Evolutionary conservation across 2,888 invertebrate species (phyloP), one percentile per base, ranked within the genome.

Genomic region (Seira musarum): DNA sequence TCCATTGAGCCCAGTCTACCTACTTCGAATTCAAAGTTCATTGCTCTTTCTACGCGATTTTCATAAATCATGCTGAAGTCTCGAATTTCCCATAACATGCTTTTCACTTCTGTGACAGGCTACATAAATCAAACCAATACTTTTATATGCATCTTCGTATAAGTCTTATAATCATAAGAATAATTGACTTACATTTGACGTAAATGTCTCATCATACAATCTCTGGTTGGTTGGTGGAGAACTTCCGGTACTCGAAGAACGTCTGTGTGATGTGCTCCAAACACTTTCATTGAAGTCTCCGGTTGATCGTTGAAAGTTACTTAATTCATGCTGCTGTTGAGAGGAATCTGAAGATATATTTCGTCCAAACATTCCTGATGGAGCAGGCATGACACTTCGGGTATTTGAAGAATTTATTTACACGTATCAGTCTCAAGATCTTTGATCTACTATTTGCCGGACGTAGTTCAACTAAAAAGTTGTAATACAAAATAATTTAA

Each of bases 11-110:
- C 80, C 6, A 80, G 35, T 8, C 74, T 63, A 8, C 80, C 80
- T 13, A 80, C 64, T 70, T 80, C 80, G 65, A 80, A 80, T 57
- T 80, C 80, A 70, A 80, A 80, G n/a, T 70, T 69, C 74, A 80
- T 80, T 8, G 74, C 80, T 61, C 74, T 63, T 35, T 74, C 70
- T 30, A 74, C 70, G n/a, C 57, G 17, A 8, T 57, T 57, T 0
- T 22, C 21, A 19, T 63, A 57, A 1, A 74, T 30, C 3, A 8
- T 49, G 6, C 40, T 17, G 21, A 80, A 80, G 49, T 74, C 74
- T 19, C 74, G 74, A 10, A 80, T 80, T 75, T 80, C 74, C 80
- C 80, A 80, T 8, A 80, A 22, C 73, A 80, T 70, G 17, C 71
- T 74, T 60, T 80, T 80, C 10, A 15, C 53, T 17, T 74, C 74